phyloP scores from a whole-genome alignment of 92 coral and sea anemone species.

The Palythoa grandis region DNA sequence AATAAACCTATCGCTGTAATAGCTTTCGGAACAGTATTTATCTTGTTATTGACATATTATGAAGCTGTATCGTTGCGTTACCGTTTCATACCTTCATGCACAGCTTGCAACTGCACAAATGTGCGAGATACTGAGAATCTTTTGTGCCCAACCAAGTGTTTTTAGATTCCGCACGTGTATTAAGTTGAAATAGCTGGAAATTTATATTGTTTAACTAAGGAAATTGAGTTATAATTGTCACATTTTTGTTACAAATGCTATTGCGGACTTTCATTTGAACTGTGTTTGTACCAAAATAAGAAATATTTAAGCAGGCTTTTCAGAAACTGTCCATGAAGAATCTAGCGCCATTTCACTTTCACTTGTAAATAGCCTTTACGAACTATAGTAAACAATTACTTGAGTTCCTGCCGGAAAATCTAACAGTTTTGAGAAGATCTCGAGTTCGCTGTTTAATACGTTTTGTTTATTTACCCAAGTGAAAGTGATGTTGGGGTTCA shows the following conservation, averaged over 20 bases:
- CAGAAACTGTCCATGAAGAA: neutral
- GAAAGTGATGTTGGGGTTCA: neutral
- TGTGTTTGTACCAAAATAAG: neutral
- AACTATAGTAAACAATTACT: neutral
- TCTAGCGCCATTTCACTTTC: neutral
- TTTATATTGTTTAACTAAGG: neutral
- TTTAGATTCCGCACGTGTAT: neutral
- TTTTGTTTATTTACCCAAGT: neutral
- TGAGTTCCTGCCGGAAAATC: neutral
- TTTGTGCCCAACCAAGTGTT: neutral
- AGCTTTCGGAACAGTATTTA: constrained; percentile 20
- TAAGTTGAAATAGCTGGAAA: neutral
- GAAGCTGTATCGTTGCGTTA: neutral
- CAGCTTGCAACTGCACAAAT: neutral
- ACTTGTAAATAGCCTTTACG: neutral
- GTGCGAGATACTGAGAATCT: neutral
- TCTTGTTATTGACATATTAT: neutral
- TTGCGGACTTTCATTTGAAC: neutral
- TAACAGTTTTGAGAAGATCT: neutral
- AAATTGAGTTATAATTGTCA: neutral
- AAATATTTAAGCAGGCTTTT: neutral
- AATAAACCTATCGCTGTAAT: neutral
- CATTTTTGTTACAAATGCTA: neutral
- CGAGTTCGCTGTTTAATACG: neutral
- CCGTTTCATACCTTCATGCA: neutral